Evolutionary conservation across 2,797 vertebrate species (phyloP).

Genomic region (Podarcis lilfordi): DNA sequence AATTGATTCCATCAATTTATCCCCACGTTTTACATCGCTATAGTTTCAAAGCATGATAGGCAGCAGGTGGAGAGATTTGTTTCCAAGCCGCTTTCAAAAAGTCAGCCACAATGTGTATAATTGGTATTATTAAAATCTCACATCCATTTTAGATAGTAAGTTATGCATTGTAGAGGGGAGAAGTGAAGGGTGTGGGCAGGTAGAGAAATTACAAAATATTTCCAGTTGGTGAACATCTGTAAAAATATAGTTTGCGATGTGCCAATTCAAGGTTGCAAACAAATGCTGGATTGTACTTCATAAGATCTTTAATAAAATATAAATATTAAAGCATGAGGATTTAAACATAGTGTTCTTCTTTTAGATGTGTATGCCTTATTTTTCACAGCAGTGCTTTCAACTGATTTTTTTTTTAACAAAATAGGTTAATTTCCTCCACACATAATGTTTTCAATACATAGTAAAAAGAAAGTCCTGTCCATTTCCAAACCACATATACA

Average conservation of each 20-base stretch:
- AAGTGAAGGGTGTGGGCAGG: no score
- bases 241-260: background rate
- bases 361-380: background rate
- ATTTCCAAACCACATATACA: background rate
- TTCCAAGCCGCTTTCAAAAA: background rate
- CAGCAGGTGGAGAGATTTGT: background rate
- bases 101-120: background rate
- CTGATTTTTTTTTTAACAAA: background rate
- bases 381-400: background rate
- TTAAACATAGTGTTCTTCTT: background rate
- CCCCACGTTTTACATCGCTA: background rate
- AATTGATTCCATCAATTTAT: background rate
- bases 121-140: background rate
- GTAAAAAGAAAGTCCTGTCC: background rate
- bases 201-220: conserved; percentile 1
- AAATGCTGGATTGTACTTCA: background rate
- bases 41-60: background rate
- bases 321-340: background rate
- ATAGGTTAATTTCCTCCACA: background rate
- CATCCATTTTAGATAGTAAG: background rate
- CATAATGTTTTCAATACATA: background rate
- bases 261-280: background rate
- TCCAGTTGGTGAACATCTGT: background rate
- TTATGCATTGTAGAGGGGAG: background rate
- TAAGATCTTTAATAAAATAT: background rate